Percentiles rank a stretch among this genome's conserved stretches.
These are phyloP conservation scores for Symphodus melops DNA, from an alignment of 2,113 vertebrate genomes.

Conservation along the genomic window DNA sequence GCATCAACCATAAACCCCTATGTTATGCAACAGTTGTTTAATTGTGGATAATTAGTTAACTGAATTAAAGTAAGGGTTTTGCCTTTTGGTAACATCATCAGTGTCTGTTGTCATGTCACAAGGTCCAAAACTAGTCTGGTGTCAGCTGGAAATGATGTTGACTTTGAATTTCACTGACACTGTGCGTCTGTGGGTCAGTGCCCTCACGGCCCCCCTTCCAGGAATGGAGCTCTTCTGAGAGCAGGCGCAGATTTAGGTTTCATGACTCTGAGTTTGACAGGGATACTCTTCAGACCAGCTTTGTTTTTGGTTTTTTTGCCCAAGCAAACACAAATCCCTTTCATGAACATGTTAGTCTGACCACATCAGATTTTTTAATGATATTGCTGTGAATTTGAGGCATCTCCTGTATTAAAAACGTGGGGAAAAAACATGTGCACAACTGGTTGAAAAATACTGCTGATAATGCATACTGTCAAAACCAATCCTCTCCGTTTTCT, in stretches of 20 bases:
- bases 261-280: slow-evolving; percentile 52
- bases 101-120: not conserved
- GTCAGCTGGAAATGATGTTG: not conserved
- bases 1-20: too few species aligned
- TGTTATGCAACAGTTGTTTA: too few species aligned
- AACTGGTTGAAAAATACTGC: too few species aligned
- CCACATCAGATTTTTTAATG: too few species aligned
- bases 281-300: slow-evolving; percentile 7
- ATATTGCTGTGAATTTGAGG: too few species aligned
- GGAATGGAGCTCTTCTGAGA: slow-evolving; percentile 42
- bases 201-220: slow-evolving; percentile 9
- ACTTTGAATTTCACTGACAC: slow-evolving; percentile 35
- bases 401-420: not conserved
- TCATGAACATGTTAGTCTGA: too few species aligned
- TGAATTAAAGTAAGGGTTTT: not conserved
- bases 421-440: not conserved
- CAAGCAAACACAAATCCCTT: not conserved
- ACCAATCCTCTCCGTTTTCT: too few species aligned
- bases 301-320: not conserved
- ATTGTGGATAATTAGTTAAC: too few species aligned
- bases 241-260: slow-evolving; percentile 56
- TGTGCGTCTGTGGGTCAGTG: slow-evolving; percentile 22
- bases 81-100: not conserved
- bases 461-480: too few species aligned
- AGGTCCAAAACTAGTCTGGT: not conserved